phyloP scores from a whole-genome alignment of 2,797 vertebrate genomes.

The Oreochromis mossambicus region DNA sequence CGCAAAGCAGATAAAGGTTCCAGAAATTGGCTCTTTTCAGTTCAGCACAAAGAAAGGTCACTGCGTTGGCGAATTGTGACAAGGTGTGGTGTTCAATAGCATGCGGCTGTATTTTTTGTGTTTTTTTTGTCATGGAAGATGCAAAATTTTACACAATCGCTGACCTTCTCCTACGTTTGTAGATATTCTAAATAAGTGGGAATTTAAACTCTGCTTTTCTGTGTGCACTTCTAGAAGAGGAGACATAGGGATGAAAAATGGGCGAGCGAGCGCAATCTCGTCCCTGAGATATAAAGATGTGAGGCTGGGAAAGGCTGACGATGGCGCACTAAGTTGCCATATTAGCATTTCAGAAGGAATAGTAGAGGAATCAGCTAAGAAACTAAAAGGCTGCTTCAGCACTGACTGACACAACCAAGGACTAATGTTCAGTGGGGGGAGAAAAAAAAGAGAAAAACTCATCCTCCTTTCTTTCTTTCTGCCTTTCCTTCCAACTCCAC shows the following conservation, averaged over 20 bases:
- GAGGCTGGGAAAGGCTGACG: slow-evolving; percentile 62
- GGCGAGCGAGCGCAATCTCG: slow-evolving; percentile 12
- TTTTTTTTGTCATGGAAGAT: neutral
- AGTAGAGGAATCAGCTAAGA: slow-evolving; percentile 56
- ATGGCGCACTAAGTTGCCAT: slow-evolving; percentile 55
- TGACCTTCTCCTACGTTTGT: slow-evolving; percentile 42
- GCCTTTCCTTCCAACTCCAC: slow-evolving; percentile 24
- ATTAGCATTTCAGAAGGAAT: slow-evolving; percentile 77
- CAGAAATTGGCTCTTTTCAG: slow-evolving; percentile 42
- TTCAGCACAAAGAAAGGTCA: slow-evolving; percentile 48
- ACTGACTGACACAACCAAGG: slow-evolving; percentile 66
- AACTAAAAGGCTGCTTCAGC: slow-evolving; percentile 72
- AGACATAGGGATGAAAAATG: neutral
- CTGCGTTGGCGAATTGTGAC: slow-evolving; percentile 13
- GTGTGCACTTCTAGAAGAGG: neutral
- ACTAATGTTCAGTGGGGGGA: slow-evolving; percentile 50
- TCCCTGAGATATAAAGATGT: slow-evolving; percentile 52
- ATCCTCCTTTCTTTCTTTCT: neutral
- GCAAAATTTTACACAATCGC: slow-evolving; percentile 18
- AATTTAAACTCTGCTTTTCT: slow-evolving; percentile 1
- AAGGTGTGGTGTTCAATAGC: slow-evolving; percentile 10
- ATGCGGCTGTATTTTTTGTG: neutral
- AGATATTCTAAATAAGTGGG: slow-evolving; percentile 24
- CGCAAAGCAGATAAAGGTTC: slow-evolving; percentile 36
- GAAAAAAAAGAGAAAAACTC: neutral